Conservation (phyloP, 2,113 vertebrate genomes). For the Spermophilus dauricus region DNA sequence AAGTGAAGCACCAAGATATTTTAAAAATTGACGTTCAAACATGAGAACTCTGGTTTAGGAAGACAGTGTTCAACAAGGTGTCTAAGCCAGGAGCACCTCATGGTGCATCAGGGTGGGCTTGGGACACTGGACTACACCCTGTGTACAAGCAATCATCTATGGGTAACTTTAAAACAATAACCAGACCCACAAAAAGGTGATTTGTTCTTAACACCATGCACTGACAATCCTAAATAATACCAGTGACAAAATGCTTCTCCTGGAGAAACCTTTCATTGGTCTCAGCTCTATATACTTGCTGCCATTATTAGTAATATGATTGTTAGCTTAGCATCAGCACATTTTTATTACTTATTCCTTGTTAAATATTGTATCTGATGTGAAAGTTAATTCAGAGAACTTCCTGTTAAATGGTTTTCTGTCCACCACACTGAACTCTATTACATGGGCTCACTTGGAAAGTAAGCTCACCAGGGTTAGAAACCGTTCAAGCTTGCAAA, state of each 20-base stretch:
- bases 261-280: background rate
- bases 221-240: slow-evolving; percentile 9
- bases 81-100: background rate
- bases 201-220: background rate
- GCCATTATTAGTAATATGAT: slow-evolving; percentile 25
- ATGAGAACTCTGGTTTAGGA: background rate
- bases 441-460: background rate
- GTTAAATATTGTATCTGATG: background rate
- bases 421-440: background rate
- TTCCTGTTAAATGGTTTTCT: background rate
- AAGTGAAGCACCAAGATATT: background rate
- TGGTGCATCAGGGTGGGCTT: background rate
- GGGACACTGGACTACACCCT: background rate
- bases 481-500: background rate
- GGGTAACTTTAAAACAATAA: slow-evolving; percentile 28
- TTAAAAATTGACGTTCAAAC: background rate
- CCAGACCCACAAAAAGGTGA: background rate
- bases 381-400: background rate
- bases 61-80: background rate
- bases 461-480: background rate
- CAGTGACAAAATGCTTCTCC: slow-evolving; percentile 6
- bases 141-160: background rate
- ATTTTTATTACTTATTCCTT: slow-evolving; percentile 55
- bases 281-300: slow-evolving; percentile 49
- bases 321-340: background rate